Percentiles rank a stretch among this genome's conserved stretches.
phyloP scores from a whole-genome alignment of 1,140 invertebrate species.

The Drosophila erecta region DNA sequence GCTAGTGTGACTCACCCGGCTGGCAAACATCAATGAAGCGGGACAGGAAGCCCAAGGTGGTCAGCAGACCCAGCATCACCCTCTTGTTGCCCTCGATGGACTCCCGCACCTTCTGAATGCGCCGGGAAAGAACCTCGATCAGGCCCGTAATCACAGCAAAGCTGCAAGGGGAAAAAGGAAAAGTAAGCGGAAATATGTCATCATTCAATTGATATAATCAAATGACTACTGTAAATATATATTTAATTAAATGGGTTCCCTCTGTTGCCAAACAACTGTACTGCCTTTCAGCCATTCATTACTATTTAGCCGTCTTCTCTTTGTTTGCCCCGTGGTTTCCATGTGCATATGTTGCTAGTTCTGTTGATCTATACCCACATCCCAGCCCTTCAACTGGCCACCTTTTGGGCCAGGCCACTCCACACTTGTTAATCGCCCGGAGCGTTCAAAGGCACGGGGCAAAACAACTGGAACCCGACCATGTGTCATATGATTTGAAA shows the following conservation, averaged over 20 bases:
- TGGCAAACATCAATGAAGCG: conserved; percentile 82
- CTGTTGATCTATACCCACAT: conserved; percentile 9
- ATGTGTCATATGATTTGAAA: conserved; percentile 43
- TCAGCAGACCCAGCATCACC: conserved; percentile 78
- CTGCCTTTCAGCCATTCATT: conserved; percentile 5
- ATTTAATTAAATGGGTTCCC: conserved; percentile 11
- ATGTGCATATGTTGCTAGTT: conserved; percentile 36
- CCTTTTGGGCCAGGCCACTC: conserved; percentile 10
- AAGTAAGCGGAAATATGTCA: not conserved
- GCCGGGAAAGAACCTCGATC: conserved; percentile 74
- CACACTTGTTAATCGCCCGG: conserved; percentile 46
- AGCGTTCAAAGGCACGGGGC: conserved; percentile 32
- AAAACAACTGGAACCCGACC: conserved; percentile 23
- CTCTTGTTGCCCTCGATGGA: conserved; percentile 79
- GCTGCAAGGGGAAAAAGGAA: conserved; percentile 34
- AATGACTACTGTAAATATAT: not conserved
- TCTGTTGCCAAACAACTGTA: conserved; percentile 11
- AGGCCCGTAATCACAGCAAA: conserved; percentile 81
- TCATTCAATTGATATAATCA: not conserved
- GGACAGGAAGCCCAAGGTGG: conserved; percentile 79
- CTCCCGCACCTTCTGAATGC: conserved; percentile 81
- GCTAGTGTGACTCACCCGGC: conserved; percentile 62
- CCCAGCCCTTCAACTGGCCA: not conserved
- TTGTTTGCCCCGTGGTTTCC: conserved; percentile 36
- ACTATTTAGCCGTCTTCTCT: conserved; percentile 22